phyloP scores from a whole-genome alignment of 2,888 invertebrate species.

The Cataglyphis albicans region DNA sequence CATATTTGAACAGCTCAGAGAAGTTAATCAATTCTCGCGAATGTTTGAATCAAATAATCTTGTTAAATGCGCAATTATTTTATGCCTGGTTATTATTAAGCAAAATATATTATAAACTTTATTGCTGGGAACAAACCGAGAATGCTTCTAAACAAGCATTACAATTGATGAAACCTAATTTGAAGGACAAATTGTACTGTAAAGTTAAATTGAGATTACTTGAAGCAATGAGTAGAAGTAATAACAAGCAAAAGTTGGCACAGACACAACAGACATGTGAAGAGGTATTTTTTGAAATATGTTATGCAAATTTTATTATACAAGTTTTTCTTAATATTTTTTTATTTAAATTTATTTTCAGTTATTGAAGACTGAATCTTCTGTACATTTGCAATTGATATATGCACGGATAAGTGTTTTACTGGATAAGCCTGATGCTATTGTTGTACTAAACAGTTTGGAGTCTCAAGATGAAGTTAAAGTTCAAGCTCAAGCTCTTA shows the following conservation, averaged over 20 bases:
- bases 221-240: slow-evolving; percentile 85
- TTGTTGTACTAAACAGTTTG: slow-evolving; percentile 70
- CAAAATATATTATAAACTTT: slow-evolving; percentile 86
- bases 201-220: slow-evolving; percentile 82
- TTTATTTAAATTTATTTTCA: slow-evolving; percentile 59
- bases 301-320: not conserved
- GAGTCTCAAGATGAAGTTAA: slow-evolving; percentile 56
- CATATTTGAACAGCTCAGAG: slow-evolving; percentile 87
- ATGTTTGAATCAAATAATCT: slow-evolving; percentile 85
- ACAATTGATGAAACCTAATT: slow-evolving; percentile 81
- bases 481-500: slow-evolving; percentile 78
- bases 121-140: slow-evolving; percentile 87
- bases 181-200: slow-evolving; percentile 77
- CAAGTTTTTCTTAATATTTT: slow-evolving; percentile 33
- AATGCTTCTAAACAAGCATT: slow-evolving; percentile 83
- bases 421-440: slow-evolving; percentile 82
- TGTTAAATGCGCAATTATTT: slow-evolving; percentile 85
- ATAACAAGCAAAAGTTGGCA: slow-evolving; percentile 86
- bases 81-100: slow-evolving; percentile 87
- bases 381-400: slow-evolving; percentile 73
- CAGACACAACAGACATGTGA: slow-evolving; percentile 82
- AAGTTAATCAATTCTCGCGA: slow-evolving; percentile 88
- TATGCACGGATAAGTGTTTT: slow-evolving; percentile 84
- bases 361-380: slow-evolving; percentile 70
- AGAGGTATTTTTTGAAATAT: slow-evolving; percentile 72